Base-by-base conservation (phyloP, 2,113 vertebrate genomes). In the Hippocampus mohnikei region DNA sequence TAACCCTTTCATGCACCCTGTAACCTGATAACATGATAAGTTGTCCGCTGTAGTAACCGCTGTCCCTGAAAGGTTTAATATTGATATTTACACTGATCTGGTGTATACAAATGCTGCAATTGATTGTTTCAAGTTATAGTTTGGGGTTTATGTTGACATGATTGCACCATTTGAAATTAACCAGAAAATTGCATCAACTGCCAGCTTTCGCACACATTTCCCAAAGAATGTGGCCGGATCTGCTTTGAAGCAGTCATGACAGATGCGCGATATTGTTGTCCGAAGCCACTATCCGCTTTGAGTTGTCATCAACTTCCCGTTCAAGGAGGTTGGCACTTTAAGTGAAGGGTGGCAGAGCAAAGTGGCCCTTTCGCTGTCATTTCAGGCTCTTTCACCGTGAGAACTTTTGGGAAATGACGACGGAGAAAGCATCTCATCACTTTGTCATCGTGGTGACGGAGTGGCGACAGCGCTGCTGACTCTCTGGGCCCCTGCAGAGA, bases 351-450 rank as follows among this genome's bases (percentile, higher is more conserved):
- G 85, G 85, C 79, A 74, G 81, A 81, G 87, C 62, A 44, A 46
- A 65, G 62, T 65, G 62, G 40, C 41, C 41, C 40, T 64, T 88
- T 74, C 65, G 37, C 78, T 84, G 84, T 77, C 65, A 67, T 67
- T 50, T 53, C 74, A 58, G 85, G 79, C 74, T 82, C 72, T 73
- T 81, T 85, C 81, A 50, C 78, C 84, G 85, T 90, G 83, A 89
- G 81, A 90, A 92, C 89, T 90, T 91, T 90, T 86, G 89, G 87
- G 90, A 91, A 89, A 86, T 92, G 92, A 92, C 91, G 91, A 92
- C 89, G 89, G 88, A 81, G 85, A 84, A 91, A 87, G 87, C 87
- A 85, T 91, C 91, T 92, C 88, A 92, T 93, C 89, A 91, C 91
- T 89, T 89, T 88, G 90, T 85, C 81, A 90, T 91, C 91, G 91